Base-by-base conservation (phyloP, 2,797 vertebrate species). In the Lerista edwardsae region DNA sequence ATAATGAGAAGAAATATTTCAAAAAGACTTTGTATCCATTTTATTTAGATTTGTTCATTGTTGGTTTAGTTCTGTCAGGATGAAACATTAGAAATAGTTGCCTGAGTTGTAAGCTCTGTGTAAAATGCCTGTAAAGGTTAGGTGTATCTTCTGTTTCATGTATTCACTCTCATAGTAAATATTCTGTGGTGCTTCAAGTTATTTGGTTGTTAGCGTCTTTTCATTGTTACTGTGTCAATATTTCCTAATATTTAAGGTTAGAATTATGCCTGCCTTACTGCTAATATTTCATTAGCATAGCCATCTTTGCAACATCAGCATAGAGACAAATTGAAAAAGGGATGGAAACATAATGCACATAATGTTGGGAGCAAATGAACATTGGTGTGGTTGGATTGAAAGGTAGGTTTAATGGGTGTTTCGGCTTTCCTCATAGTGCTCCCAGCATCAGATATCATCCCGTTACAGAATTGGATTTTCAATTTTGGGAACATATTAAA, bases 121-220 rank as follows among this genome's bases (percentile, higher is more conserved):
- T 59, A 86, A 86, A 89, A 73, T 39, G 84, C 72, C 77, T 59
- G 39, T 0, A 1, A 92, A 91, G 85, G 90, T 93, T 91, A 89
- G 44, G 62, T 55, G n/a, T 86, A 27, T 72, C 10, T 8, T 79
- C 68, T 11, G 1, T 9, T 87, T n/a, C 81, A 0, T 55, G 7
- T 80, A 68, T 67, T 62, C 62, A 6, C 44, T 78, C 25, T 0
- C 41, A 2, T 51, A 90, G 55, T 83, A 87, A 89, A 85, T 59
- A 23, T 44, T 78, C 29, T 44, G n/a, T 47, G 44, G 75, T 62
- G 39, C 59, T 41, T 62, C 75, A 62, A 41, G 59, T 65, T 78
- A 64, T 64, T 61, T n/a, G n/a, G 31, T 59, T 71, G 55, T 17
- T 27, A 69, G 65, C 65, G 69, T 29, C 79, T 61, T 59, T 41